Base-by-base conservation (phyloP, 1,140 invertebrate genomes). In the Reticulitermes speratus region DNA sequence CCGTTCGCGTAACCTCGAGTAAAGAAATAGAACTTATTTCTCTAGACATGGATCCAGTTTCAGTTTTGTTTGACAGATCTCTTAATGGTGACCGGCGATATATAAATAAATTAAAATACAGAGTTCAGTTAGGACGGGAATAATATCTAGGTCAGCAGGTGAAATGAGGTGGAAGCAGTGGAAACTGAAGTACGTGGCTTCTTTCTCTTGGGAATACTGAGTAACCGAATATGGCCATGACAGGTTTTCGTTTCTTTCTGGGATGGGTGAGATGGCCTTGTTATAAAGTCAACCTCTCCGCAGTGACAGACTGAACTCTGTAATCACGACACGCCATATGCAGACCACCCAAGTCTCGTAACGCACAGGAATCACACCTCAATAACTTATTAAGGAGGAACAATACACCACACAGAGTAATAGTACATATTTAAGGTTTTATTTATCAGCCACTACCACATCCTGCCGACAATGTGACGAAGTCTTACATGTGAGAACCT, bases 91-190 rank as follows among this genome's bases (percentile, higher is more conserved):
- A 14, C n/a, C 16, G 65, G n/a, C n/a, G 65, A 30, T 75, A 75
- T 75, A 75, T 0, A 75, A 75, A 30, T 30, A 75, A n/a, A 9
- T 75, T 25, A 75, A 75, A 75, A 30, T 30, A 25, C 25, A 75
- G 25, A 30, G 65, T 75, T 2, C 8, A 30, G n/a, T 9, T 9
- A 11, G 65, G 25, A 65, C 6, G 21, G 59, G 25, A n/a, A 30
- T 30, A 75, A 75, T 75, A 75, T 75, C 65, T 75, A 75, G 65
- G 65, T 75, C 65, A 75, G 65, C 65, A 75, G 65, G n/a, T 75
- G 65, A 75, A 75, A 0, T 75, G 65, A 75, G 30, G 25, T 75
- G 65, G 65, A 75, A 75, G n/a, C 25, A 75, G 6, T 75, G 25
- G 25, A n/a, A 7, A 30, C 8, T 30, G 12, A 75, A 75, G n/a